Conservation (phyloP, 2,113 vertebrate species). For the Ardeotis arabs region DNA sequence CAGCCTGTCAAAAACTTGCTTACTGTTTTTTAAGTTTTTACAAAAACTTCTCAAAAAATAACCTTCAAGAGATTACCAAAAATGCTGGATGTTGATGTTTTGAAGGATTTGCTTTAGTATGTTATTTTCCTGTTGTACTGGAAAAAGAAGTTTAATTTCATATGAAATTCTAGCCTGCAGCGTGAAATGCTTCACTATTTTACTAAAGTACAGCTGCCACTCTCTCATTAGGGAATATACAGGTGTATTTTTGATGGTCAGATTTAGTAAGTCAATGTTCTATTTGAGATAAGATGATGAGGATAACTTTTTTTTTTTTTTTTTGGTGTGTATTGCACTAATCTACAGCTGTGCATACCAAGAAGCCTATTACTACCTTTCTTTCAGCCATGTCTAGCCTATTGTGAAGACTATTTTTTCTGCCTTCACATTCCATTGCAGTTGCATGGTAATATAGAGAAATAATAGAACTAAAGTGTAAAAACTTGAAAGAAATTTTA, state of each 20-base stretch:
- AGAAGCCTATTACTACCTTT: background rate
- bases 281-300: background rate
- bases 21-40: background rate
- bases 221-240: background rate
- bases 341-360: background rate
- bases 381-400: background rate
- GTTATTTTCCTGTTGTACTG: background rate
- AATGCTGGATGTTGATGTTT: background rate
- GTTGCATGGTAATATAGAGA: background rate
- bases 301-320: background rate
- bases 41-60: background rate
- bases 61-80: background rate
- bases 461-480: background rate
- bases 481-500: background rate
- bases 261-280: background rate
- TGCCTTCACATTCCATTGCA: background rate
- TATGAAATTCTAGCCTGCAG: background rate
- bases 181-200: background rate
- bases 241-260: background rate
- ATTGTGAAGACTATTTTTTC: background rate
- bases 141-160: background rate
- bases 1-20: background rate
- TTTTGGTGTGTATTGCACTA: background rate
- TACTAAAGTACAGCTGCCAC: background rate
- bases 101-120: background rate